Evolutionary conservation across 2,113 vertebrate species (phyloP), one percentile per base, ranked within the genome.

Genomic region (Engystomops pustulosus): DNA sequence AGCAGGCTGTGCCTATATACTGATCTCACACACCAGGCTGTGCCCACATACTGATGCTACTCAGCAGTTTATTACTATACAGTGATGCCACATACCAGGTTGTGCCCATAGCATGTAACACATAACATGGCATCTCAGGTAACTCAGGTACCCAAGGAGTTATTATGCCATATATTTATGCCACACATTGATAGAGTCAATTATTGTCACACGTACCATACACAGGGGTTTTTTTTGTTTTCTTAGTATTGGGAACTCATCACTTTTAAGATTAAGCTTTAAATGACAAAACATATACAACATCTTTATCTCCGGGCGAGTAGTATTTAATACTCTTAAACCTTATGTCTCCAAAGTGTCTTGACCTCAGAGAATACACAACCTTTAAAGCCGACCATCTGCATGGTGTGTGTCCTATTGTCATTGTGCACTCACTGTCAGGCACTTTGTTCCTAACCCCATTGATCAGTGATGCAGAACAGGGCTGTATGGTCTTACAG

Each of bases 381-480:
- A 30, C 44, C 15, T 45, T 44, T 47, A 72, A 72, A 72, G 70
- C 70, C 70, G n/a, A 47, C 70, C 70, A 72, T 72, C 70, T 72
- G 70, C 71, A 74, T 49, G 23, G 14, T 44, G 7, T 4, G 27
- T 1, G 71, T 32, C 25, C 44, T 30, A 49, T 74, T 49, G 44
- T 74, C 44, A 9, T 49, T 32, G 44, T 18, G 23, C 72, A 32
- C 47, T 76, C 47, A 12, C 34, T 25, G 36, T 11, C 36, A 7
- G 68, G 20, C 36, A 70, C 36, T 41, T 44, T 23, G 72, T 53
- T 53, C 47, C 17, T 76, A 51, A 76, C 45, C 45, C 25, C 72
- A 76, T 76, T 76, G 47, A 49, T 32, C 47, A 76, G 72, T 76
- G 72, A 76, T 76, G 72, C 47, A 53, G 72, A 76, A 76, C 47